Conservation (phyloP, 1,140 invertebrate genomes). For the Dendroctonus valens region DNA sequence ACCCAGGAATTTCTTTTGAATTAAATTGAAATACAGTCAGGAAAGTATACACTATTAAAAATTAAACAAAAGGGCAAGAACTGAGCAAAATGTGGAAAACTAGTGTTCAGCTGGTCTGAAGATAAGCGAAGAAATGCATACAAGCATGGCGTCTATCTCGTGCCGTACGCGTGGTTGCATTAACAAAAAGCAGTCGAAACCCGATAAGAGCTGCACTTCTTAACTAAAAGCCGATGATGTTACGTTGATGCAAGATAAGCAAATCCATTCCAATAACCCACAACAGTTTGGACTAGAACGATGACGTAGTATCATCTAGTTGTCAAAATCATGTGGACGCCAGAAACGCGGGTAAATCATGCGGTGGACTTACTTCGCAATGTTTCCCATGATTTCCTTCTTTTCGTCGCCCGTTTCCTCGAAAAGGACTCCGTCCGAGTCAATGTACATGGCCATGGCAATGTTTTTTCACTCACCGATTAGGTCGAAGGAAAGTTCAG, state of each 20-base stretch:
- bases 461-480: slow-evolving; percentile 27
- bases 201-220: too few species aligned
- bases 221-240: background rate
- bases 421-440: slow-evolving; percentile 40
- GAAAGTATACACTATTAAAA: too few species aligned
- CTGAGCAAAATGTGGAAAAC: too few species aligned
- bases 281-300: slow-evolving; percentile 4
- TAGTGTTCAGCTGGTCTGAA: too few species aligned
- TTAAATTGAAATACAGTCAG: too few species aligned
- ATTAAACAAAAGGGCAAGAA: too few species aligned
- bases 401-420: slow-evolving; percentile 40
- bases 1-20: too few species aligned
- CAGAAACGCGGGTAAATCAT: slow-evolving; percentile 38
- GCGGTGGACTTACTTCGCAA: slow-evolving; percentile 40
- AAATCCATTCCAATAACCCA: background rate
- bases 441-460: slow-evolving; percentile 44
- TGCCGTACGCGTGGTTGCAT: too few species aligned
- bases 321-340: slow-evolving; percentile 17
- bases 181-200: too few species aligned
- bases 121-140: slow-evolving; percentile 4
- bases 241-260: slow-evolving; percentile 1
- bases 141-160: background rate
- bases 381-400: slow-evolving; percentile 42
- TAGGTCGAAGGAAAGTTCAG: slow-evolving; percentile 28
- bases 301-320: slow-evolving; percentile 3